phyloP scores from a whole-genome alignment of 2,113 vertebrate genomes.

The Labeo catla region DNA sequence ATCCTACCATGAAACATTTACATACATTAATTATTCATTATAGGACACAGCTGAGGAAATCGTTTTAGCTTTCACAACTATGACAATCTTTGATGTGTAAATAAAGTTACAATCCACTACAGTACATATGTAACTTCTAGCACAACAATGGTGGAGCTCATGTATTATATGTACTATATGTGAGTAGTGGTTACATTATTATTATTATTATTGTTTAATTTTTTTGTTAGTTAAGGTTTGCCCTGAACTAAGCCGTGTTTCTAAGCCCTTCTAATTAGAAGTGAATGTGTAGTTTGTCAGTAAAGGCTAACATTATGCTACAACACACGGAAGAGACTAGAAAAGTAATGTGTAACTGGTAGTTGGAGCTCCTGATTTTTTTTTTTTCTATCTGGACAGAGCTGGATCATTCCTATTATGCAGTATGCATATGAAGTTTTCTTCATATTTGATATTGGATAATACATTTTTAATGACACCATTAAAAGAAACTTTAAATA shows the following conservation, averaged over 20 bases:
- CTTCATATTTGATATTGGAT: background rate
- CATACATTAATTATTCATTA: slow-evolving; percentile 30
- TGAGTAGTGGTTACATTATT: slow-evolving; percentile 39
- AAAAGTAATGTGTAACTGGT: slow-evolving; percentile 55
- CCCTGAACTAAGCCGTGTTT: slow-evolving; percentile 64
- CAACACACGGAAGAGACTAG: slow-evolving; percentile 51
- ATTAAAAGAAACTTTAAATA: background rate
- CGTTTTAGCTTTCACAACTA: slow-evolving; percentile 32
- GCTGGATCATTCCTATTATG: background rate
- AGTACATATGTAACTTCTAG: slow-evolving; percentile 53
- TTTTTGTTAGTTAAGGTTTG: slow-evolving; percentile 54
- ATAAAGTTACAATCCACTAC: slow-evolving; percentile 56
- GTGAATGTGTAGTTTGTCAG: slow-evolving; percentile 46
- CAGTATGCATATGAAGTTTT: background rate
- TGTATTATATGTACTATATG: slow-evolving; percentile 38
- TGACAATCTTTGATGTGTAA: slow-evolving; percentile 43
- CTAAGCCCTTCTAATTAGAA: slow-evolving; percentile 69
- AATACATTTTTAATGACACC: background rate
- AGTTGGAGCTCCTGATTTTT: slow-evolving; percentile 27
- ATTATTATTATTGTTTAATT: slow-evolving; percentile 12
- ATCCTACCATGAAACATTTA: slow-evolving; percentile 19
- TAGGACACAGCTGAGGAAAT: slow-evolving; percentile 32
- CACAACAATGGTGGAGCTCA: slow-evolving; percentile 47
- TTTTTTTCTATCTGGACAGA: background rate
- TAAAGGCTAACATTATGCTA: slow-evolving; percentile 48